Conservation (phyloP, 1,140 invertebrate species). For the Caenorhabditis brenneri region DNA sequence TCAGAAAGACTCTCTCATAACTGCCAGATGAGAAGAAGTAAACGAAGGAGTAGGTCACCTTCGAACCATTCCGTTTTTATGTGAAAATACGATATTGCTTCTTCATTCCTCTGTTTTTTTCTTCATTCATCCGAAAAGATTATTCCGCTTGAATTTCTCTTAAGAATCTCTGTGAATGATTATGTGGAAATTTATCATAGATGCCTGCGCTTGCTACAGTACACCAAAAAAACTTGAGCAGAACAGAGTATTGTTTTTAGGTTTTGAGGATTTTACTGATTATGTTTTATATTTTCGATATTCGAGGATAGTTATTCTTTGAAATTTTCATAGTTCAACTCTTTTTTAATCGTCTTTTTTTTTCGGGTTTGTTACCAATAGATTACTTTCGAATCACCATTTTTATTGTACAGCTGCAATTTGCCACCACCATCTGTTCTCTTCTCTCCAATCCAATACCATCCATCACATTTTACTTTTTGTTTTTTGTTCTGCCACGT, state of each 20-base stretch:
- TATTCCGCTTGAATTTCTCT: no score
- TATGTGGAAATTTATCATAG: no score
- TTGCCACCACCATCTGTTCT: background rate
- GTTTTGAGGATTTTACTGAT: no score
- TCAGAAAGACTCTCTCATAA: slow-evolving; percentile 5
- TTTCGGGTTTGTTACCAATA: background rate
- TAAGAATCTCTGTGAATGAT: no score
- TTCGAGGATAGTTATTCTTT: no score
- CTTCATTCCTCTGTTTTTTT: no score
- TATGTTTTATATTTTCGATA: no score
- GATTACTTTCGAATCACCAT: background rate
- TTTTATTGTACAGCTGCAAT: background rate
- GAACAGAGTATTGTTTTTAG: no score
- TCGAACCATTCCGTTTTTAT: background rate
- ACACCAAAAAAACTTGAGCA: no score
- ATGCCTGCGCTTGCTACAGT: no score
- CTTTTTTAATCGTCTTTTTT: background rate
- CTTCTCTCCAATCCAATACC: background rate
- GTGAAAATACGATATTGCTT: no score
- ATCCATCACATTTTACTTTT: background rate
- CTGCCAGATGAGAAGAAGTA: background rate
- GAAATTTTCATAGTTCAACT: background rate
- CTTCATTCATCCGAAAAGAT: no score
- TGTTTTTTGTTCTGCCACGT: background rate
- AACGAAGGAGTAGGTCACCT: background rate